These are phyloP conservation scores for Eilema depressum DNA, from an alignment of 2,888 invertebrate species.

Conservation along the genomic window DNA sequence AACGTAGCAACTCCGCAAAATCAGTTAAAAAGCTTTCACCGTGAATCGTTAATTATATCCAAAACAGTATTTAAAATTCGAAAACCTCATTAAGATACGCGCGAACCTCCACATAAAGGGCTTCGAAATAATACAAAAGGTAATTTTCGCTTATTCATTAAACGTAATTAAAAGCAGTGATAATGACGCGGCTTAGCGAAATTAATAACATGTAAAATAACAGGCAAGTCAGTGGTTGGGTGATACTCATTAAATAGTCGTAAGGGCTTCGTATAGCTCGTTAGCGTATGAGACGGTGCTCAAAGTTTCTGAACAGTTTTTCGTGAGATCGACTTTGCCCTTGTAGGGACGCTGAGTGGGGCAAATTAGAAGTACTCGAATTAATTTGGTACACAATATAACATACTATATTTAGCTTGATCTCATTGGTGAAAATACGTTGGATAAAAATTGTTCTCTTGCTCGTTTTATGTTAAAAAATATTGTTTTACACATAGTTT, in stretches of 20 bases:
- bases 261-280: conserved; percentile 32
- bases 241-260: conserved; percentile 42
- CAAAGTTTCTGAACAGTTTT: conserved; percentile 38
- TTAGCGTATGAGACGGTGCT: conserved; percentile 32
- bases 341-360: background rate
- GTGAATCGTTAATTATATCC: conserved; percentile 79
- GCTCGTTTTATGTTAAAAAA: background rate
- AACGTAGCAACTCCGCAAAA: conserved; percentile 21
- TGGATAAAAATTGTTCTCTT: background rate
- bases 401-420: no score
- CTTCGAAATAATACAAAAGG: conserved; percentile 80
- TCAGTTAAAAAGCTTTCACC: conserved; percentile 30
- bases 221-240: conserved; percentile 56
- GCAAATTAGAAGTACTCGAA: no score
- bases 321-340: background rate
- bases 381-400: background rate
- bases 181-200: conserved; percentile 70
- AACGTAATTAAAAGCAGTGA: conserved; percentile 80
- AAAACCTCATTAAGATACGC: conserved; percentile 84
- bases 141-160: conserved; percentile 86
- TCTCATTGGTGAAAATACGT: background rate
- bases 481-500: no score
- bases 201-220: conserved; percentile 73
- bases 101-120: conserved; percentile 75
- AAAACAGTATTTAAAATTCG: conserved; percentile 81